These are phyloP conservation scores for Drosophila novamexicana DNA, from an alignment of 1,140 invertebrate species.

Conservation along the genomic window DNA sequence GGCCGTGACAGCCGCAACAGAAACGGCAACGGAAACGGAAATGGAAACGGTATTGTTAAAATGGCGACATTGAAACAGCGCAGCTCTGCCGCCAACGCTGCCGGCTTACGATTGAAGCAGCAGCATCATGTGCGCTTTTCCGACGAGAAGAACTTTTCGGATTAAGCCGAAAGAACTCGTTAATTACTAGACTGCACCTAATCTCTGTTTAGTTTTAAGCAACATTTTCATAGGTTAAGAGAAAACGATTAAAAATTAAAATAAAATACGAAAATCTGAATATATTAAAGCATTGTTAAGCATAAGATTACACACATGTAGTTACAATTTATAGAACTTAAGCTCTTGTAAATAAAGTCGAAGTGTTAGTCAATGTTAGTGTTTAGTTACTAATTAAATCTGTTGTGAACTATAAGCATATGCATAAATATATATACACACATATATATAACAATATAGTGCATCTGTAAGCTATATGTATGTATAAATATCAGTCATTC, in stretches of 20 bases:
- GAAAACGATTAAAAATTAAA: conserved; percentile 30
- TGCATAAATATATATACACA: conserved; percentile 37
- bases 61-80: conserved; percentile 44
- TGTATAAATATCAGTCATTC: conserved; percentile 26
- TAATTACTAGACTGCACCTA: conserved; percentile 81
- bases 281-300: conserved; percentile 34
- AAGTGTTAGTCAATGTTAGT: conserved; percentile 66
- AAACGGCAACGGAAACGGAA: neutral
- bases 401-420: conserved; percentile 67
- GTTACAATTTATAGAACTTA: conserved; percentile 40
- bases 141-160: conserved; percentile 82
- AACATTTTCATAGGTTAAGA: conserved; percentile 44
- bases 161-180: conserved; percentile 54
- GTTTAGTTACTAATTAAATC: conserved; percentile 63
- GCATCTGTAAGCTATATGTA: conserved; percentile 27
- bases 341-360: conserved; percentile 53
- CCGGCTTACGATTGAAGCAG: conserved; percentile 66
- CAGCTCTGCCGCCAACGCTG: conserved; percentile 17
- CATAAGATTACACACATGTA: conserved; percentile 29
- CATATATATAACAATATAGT: conserved; percentile 34
- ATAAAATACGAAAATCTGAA: conserved; percentile 32
- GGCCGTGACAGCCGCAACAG: conserved; percentile 30
- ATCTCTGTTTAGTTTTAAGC: conserved; percentile 65
- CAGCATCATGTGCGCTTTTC: conserved; percentile 83
- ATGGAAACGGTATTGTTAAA: conserved; percentile 60